Evolutionary conservation across 2,888 invertebrate species (phyloP), one percentile per base, ranked within the genome.

Genomic region (Drosophila tripunctata): DNA sequence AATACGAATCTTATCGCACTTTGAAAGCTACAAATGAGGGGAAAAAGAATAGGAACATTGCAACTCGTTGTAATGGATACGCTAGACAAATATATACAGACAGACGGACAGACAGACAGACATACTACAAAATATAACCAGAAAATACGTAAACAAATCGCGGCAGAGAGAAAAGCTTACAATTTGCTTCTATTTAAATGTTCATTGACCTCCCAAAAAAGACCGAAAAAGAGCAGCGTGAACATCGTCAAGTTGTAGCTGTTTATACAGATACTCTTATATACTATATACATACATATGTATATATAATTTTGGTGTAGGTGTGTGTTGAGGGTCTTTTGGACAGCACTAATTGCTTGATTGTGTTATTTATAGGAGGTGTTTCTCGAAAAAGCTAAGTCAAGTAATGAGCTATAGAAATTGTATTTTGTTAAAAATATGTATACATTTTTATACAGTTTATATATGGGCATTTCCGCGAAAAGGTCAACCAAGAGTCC

Each of bases 191-290:
- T 73, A 67, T 65, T 79, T 73, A 83, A 81, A 57, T 77, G 85
- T 86, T 86, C 85, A 75, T 77, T 88, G 85, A 88, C 87, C 85
- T 47, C 54, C 35, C 3, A 36, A 48, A 45, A 60, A 36, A 35
- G 35, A 27, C 24, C 38, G 52, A 58, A 55, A 30, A 36, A 36
- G 24, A 62, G 38, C 57, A 40, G n/a, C 33, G 52, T 38, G 52
- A 71, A 54, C 35, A 63, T 38, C 55, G 33, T 22, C 51, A 56
- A 50, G 24, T 22, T 54, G 52, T 44, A 27, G 48, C 54, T 55
- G 27, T 55, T 57, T 6, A 31, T 36, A 43, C 35, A 41, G 41
- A 27, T 41, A 50, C 21, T 10, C 24, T 14, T 14, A 43, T 33
- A 21, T 41, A n/a, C 2, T n/a, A 27, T n/a, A n/a, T n/a, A n/a